Conservation (phyloP, 2,797 vertebrate species). For the Alauda arvensis region DNA sequence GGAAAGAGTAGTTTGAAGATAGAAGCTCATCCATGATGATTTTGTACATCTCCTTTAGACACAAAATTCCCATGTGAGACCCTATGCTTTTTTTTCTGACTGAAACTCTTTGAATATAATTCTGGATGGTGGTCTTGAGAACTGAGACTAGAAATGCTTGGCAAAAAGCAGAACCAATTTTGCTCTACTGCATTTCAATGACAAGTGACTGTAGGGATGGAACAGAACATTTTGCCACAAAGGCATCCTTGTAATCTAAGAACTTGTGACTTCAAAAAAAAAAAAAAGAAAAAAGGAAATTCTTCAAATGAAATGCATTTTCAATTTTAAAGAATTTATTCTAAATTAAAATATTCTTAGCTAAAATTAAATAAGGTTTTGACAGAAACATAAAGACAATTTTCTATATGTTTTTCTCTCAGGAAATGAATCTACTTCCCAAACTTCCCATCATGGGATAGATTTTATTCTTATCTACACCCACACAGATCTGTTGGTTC, state of each 20-base stretch:
- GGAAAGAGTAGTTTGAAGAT: background rate
- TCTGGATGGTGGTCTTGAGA: background rate
- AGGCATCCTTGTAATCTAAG: background rate
- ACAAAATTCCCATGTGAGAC: background rate
- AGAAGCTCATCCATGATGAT: background rate
- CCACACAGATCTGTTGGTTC: background rate
- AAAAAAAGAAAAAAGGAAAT: background rate
- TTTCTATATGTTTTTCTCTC: background rate
- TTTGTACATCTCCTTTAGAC: background rate
- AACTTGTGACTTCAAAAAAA: background rate
- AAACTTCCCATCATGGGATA: background rate
- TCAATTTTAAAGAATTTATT: background rate
- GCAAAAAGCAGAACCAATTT: background rate
- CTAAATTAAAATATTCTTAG: background rate
- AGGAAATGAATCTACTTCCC: background rate
- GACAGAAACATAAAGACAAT: background rate
- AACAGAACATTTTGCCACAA: background rate
- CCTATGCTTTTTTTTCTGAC: background rate
- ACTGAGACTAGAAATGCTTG: background rate
- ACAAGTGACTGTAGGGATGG: background rate
- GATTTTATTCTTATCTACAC: constrained; percentile 14
- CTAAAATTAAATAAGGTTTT: background rate
- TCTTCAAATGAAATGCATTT: background rate
- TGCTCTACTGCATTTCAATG: background rate
- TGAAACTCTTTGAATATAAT: background rate